A percentile compares a stretch with the other conserved stretches of the same genome.
Evolutionary conservation across 2,797 vertebrate species (phyloP).

Genomic region (Hypotaenidia philippensis): DNA sequence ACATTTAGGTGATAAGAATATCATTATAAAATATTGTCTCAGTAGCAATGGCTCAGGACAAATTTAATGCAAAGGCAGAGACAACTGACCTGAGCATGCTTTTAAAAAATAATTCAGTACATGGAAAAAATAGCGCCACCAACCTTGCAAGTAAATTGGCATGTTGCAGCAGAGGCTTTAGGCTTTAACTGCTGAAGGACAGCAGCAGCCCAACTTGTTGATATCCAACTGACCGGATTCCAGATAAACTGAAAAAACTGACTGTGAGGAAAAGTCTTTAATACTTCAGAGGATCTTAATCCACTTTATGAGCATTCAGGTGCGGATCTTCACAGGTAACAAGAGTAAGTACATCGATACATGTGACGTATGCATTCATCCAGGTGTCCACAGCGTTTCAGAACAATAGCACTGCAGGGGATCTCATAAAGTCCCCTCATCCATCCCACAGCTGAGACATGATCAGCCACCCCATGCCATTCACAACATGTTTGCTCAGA

Average conservation of each 20-base stretch:
- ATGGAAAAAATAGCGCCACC: conserved; percentile 92
- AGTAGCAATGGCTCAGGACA: conserved; percentile 91
- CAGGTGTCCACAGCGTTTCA: neutral
- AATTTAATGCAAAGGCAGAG: conserved; percentile 98
- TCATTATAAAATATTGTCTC: conserved; percentile 95
- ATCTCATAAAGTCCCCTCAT: neutral
- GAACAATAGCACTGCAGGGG: neutral
- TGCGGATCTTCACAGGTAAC: conserved; percentile 28
- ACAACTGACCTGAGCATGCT: conserved; percentile 92
- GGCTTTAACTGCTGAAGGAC: conserved; percentile 84
- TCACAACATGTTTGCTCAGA: neutral
- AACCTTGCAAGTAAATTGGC: conserved; percentile 95
- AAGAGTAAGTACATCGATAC: neutral
- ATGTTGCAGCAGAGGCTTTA: conserved; percentile 83
- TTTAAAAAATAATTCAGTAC: conserved; percentile 83
- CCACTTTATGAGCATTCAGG: conserved; percentile 46
- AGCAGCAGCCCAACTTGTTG: conserved; percentile 85
- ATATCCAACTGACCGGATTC: conserved; percentile 90
- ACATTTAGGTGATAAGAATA: conserved; percentile 86
- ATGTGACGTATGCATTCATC: neutral
- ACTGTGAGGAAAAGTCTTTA: conserved; percentile 83
- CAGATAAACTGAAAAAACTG: conserved; percentile 84
- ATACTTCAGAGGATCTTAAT: conserved; percentile 73
- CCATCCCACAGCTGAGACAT: neutral
- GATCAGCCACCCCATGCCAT: neutral